A percentile compares a stretch with the other conserved stretches of the same genome.
Evolutionary conservation across 2,888 invertebrate species (phyloP).

Genomic region (Deilephila porcellus): DNA sequence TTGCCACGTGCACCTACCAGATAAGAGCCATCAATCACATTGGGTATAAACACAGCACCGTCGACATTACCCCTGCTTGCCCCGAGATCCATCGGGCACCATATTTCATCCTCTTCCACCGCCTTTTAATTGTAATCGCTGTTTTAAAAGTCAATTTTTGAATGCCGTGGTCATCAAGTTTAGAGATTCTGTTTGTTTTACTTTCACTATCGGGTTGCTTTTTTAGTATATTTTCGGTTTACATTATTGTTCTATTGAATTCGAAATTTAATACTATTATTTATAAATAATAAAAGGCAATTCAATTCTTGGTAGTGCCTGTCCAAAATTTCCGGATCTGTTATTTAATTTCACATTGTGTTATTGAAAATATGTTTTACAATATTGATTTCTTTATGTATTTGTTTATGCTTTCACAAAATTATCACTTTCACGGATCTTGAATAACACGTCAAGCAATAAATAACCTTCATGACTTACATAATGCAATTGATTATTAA

Average conservation of each 20-base stretch:
- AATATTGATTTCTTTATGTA: no score
- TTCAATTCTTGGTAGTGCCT: no score
- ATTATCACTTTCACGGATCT: no score
- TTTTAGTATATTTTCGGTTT: not conserved
- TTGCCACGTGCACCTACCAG: constrained; percentile 60
- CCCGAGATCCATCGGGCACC: not conserved
- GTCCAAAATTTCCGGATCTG: no score
- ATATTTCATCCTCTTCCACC: constrained; percentile 6
- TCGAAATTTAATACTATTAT: not conserved
- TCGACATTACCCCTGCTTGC: constrained; percentile 12
- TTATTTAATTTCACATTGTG: no score
- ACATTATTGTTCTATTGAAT: not conserved
- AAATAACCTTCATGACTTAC: not conserved
- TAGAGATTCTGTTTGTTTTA: not conserved
- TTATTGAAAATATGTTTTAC: no score
- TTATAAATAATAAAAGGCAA: no score
- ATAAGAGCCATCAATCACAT: constrained; percentile 80
- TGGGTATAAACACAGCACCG: constrained; percentile 66
- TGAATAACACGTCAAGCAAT: not conserved
- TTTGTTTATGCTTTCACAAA: no score
- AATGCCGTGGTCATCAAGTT: not conserved
- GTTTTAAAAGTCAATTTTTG: not conserved
- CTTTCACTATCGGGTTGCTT: not conserved
- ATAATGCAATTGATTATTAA: not conserved
- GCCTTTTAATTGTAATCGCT: constrained; percentile 22